Evolutionary conservation across 2,797 vertebrate genomes (phyloP).

Genomic region (Yasuhikotakia modesta): DNA sequence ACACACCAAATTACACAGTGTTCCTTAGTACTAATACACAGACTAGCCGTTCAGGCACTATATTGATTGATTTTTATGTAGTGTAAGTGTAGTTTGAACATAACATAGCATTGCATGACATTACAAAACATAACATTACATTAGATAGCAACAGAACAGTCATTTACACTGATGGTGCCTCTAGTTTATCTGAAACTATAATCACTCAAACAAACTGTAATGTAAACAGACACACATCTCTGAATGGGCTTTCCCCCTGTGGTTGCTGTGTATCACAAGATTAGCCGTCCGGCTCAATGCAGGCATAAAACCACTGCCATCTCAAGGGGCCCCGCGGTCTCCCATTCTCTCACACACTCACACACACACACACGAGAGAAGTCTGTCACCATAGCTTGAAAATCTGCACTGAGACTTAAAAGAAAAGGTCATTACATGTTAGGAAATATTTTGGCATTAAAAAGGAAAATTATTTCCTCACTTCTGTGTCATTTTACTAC

Average conservation of each 20-base stretch:
- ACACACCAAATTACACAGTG: too few relatives aligned
- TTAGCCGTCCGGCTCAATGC: constrained; percentile 1
- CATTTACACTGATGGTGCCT: neutral
- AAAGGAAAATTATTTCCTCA: neutral
- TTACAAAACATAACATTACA: too few relatives aligned
- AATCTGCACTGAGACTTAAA: neutral
- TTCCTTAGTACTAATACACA: too few relatives aligned
- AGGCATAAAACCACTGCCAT: constrained; percentile 11
- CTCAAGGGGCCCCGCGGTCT: neutral
- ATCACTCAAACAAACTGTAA: neutral
- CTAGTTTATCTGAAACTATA: neutral
- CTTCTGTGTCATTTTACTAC: constrained; percentile 36
- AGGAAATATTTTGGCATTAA: constrained; percentile 18
- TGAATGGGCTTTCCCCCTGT: constrained; percentile 11
- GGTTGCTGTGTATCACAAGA: constrained; percentile 18
- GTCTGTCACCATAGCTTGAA: neutral
- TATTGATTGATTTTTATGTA: too few relatives aligned
- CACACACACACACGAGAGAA: neutral
- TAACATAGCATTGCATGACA: too few relatives aligned
- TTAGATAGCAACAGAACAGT: neutral
- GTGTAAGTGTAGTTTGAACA: too few relatives aligned
- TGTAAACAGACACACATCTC: constrained; percentile 10
- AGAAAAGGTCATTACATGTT: neutral
- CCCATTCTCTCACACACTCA: neutral
- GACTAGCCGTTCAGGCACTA: too few relatives aligned